A percentile compares a stretch with the other conserved stretches of the same genome.
Conservation (phyloP, 1,140 invertebrate species). For the Drosophila orosa region DNA sequence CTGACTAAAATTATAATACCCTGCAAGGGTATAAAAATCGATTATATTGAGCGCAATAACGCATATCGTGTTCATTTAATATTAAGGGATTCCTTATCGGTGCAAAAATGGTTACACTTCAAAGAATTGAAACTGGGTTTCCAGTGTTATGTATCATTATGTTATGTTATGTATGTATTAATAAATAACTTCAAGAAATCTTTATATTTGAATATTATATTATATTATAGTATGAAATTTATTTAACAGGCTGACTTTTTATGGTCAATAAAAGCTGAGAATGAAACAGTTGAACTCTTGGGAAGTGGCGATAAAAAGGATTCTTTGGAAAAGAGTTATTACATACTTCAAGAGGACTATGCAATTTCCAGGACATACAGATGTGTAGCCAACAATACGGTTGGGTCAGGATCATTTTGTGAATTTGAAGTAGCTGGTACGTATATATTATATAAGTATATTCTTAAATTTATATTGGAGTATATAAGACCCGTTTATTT, state of each 20-base stretch:
- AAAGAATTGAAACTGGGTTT: background rate
- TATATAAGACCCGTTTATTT: background rate
- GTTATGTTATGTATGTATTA: too few species aligned
- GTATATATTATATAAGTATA: slow-evolving; percentile 3
- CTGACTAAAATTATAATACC: too few species aligned
- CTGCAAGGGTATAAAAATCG: too few species aligned
- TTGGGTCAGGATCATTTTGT: slow-evolving; percentile 90
- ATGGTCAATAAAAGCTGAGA: slow-evolving; percentile 93
- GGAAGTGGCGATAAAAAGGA: slow-evolving; percentile 59
- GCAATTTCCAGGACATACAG: slow-evolving; percentile 89
- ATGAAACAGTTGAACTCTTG: slow-evolving; percentile 88
- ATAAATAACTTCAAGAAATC: background rate
- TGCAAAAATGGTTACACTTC: background rate
- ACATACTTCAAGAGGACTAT: slow-evolving; percentile 72
- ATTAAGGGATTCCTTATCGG: background rate
- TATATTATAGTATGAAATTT: background rate
- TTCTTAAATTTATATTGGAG: background rate
- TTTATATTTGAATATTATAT: background rate
- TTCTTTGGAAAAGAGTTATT: slow-evolving; percentile 63
- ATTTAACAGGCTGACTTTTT: slow-evolving; percentile 87
- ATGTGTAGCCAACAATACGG: slow-evolving; percentile 93
- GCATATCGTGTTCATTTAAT: background rate
- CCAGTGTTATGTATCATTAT: background rate
- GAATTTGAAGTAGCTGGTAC: slow-evolving; percentile 91
- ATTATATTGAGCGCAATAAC: background rate